Evolutionary conservation across 1,140 invertebrate species (phyloP).

Genomic region (Zaprionus kolodkinae): DNA sequence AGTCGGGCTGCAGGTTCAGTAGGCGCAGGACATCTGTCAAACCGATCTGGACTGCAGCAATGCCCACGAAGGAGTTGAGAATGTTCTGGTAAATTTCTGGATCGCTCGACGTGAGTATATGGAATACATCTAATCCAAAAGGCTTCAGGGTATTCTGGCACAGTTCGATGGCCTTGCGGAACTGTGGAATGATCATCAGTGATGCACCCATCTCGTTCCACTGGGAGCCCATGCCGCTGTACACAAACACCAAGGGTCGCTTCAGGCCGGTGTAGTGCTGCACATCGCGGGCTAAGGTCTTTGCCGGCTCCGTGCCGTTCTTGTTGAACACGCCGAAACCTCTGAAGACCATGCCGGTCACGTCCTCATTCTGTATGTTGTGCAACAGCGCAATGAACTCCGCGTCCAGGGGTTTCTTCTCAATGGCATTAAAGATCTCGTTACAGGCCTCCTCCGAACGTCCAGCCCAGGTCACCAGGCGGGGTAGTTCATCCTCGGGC

Average conservation of each 20-base stretch:
- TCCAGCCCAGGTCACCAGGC: slow-evolving; percentile 86
- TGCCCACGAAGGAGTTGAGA: slow-evolving; percentile 95
- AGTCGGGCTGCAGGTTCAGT: slow-evolving; percentile 91
- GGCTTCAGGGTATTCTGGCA: slow-evolving; percentile 90
- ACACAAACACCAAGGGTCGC: slow-evolving; percentile 93
- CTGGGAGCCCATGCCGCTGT: slow-evolving; percentile 96
- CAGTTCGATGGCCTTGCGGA: slow-evolving; percentile 89
- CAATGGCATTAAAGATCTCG: slow-evolving; percentile 88
- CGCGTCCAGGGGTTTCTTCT: slow-evolving; percentile 86
- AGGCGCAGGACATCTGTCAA: slow-evolving; percentile 90
- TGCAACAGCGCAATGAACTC: slow-evolving; percentile 87
- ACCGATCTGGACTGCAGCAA: slow-evolving; percentile 94
- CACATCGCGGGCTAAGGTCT: slow-evolving; percentile 84
- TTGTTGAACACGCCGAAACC: slow-evolving; percentile 86
- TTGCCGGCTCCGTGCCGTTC: slow-evolving; percentile 84
- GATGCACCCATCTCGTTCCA: slow-evolving; percentile 93
- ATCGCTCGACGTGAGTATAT: slow-evolving; percentile 91
- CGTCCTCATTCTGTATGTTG: slow-evolving; percentile 85
- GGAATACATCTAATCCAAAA: slow-evolving; percentile 91
- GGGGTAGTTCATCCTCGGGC: slow-evolving; percentile 85
- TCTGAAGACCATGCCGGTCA: slow-evolving; percentile 86
- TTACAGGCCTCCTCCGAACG: slow-evolving; percentile 88
- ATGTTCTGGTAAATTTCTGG: slow-evolving; percentile 92
- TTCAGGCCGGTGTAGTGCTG: slow-evolving; percentile 87
- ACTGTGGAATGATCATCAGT: slow-evolving; percentile 88